A percentile compares a stretch with the other conserved stretches of the same genome.
Conservation (phyloP, 2,113 vertebrate genomes). For the Myotis brandtii region DNA sequence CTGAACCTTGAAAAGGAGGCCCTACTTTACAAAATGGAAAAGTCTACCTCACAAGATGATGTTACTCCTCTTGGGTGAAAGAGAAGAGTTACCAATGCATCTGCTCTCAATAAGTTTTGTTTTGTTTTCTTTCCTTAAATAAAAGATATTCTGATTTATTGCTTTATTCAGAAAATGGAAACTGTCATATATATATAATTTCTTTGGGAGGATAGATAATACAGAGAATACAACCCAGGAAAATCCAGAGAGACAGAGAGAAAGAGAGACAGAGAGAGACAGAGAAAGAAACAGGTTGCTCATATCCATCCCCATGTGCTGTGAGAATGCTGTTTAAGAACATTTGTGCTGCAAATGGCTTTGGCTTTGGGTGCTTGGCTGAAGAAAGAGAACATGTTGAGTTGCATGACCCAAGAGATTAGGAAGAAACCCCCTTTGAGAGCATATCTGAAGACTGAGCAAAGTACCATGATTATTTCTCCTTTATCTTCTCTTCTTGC, state of each 20-base stretch:
- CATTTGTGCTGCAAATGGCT: neutral
- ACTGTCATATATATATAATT: neutral
- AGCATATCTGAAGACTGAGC: neutral
- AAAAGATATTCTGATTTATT: conserved; percentile 27
- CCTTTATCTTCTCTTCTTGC: neutral
- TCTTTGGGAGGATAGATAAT: neutral
- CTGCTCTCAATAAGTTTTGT: conserved; percentile 16
- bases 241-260: neutral
- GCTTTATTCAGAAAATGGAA: neutral
- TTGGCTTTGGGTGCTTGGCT: neutral
- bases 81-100: neutral
- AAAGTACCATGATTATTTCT: conserved; percentile 25
- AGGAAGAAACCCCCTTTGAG: neutral
- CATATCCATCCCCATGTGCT: neutral
- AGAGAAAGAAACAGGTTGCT: neutral
- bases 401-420: neutral
- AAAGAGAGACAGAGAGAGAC: neutral
- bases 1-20: neutral
- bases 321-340: neutral
- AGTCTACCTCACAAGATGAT: conserved; percentile 12
- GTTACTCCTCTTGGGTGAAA: neutral
- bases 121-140: conserved; percentile 38
- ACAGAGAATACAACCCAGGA: neutral
- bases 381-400: neutral
- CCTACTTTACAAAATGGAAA: conserved; percentile 40